Percentiles rank a stretch among this genome's conserved stretches.
These are phyloP conservation scores for Anguilla pacifica DNA, from an alignment of 2,797 vertebrate genomes.

Conservation along the genomic window DNA sequence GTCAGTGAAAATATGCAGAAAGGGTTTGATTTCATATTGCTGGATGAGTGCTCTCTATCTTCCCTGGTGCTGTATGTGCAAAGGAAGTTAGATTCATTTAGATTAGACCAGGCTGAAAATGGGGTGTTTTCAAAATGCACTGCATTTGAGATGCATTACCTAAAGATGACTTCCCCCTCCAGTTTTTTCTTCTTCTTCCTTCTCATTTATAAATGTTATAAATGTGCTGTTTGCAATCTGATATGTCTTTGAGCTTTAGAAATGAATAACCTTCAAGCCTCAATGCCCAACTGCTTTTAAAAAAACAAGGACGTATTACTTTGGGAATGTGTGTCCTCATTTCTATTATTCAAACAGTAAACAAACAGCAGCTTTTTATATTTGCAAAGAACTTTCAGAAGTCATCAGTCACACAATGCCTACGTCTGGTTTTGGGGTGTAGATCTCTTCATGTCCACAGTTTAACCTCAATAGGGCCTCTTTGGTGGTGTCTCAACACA, in stretches of 20 bases:
- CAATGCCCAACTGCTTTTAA: constrained; percentile 5
- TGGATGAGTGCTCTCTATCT: not conserved
- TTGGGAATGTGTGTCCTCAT: not conserved
- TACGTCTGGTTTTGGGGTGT: not conserved
- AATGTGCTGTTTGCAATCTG: not conserved
- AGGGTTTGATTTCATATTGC: not conserved
- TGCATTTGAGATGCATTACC: constrained; percentile 19
- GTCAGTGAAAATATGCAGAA: constrained; percentile 23
- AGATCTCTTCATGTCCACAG: not conserved
- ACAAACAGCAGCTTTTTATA: not conserved
- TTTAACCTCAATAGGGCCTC: not conserved
- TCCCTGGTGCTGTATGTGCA: not conserved
- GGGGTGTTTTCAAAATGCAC: not conserved
- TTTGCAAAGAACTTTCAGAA: not conserved
- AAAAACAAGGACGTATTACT: not conserved
- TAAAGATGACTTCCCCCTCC: constrained; percentile 6
- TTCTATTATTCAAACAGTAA: not conserved
- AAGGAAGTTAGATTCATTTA: not conserved
- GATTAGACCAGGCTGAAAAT: not conserved
- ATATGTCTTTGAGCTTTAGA: constrained; percentile 13
- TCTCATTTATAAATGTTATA: constrained; percentile 1
- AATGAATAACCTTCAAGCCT: not conserved
- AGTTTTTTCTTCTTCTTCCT: constrained; percentile 11
- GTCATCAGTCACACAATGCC: not conserved
- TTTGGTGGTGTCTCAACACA: too few relatives aligned